These are phyloP conservation scores for Acanthurus tractus DNA, from an alignment of 2,797 vertebrate species.

Conservation along the genomic window DNA sequence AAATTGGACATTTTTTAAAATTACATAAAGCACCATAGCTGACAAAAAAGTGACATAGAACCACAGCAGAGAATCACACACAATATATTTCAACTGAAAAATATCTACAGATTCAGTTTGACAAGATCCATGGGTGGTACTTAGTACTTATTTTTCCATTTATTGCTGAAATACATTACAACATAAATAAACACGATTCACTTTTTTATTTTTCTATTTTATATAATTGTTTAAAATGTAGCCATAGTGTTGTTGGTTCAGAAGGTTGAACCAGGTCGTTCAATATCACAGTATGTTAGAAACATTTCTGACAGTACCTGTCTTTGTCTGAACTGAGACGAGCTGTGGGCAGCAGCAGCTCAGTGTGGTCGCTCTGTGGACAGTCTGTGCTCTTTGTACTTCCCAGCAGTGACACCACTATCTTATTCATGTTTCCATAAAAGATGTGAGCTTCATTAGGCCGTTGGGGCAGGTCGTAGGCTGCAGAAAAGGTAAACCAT, in stretches of 20 bases:
- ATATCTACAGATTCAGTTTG: neutral
- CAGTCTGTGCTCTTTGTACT: slow-evolving; percentile 61
- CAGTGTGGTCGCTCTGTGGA: slow-evolving; percentile 70
- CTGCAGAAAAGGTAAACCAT: slow-evolving; percentile 70
- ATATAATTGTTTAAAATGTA: neutral
- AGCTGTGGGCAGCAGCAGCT: slow-evolving; percentile 65
- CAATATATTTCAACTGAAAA: neutral
- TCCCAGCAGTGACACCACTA: slow-evolving; percentile 89
- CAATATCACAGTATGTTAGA: neutral
- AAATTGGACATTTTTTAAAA: neutral
- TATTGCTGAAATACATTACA: neutral
- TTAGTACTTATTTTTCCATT: neutral
- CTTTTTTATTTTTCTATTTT: neutral
- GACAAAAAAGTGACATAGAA: neutral
- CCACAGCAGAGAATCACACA: neutral
- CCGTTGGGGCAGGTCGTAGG: slow-evolving; percentile 89
- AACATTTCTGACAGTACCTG: slow-evolving; percentile 79
- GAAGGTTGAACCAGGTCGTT: neutral
- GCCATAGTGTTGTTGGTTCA: neutral
- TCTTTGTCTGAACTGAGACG: slow-evolving; percentile 62
- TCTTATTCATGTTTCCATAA: slow-evolving; percentile 90
- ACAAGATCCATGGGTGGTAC: neutral
- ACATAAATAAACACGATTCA: neutral
- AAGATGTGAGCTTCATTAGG: slow-evolving; percentile 92
- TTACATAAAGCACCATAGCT: neutral